phyloP scores from a whole-genome alignment of 2,888 invertebrate species.

The Agonopterix arenella region DNA sequence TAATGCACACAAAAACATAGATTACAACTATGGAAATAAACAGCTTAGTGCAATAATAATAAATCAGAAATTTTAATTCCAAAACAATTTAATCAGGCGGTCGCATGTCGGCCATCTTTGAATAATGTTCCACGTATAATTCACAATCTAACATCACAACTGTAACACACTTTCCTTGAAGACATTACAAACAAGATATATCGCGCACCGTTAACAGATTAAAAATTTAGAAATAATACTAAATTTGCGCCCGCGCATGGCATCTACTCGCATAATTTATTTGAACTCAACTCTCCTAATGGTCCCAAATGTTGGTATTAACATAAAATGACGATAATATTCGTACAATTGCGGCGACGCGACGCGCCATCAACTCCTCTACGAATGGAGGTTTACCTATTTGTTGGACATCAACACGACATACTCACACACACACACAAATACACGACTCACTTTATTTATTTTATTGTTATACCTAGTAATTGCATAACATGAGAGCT shows the following conservation, averaged over 20 bases:
- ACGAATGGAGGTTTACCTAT: slow-evolving; percentile 38
- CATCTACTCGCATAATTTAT: slow-evolving; percentile 25
- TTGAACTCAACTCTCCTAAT: slow-evolving; percentile 23
- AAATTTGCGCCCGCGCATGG: slow-evolving; percentile 55
- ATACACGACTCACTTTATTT: background rate
- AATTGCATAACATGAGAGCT: background rate
- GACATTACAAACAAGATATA: slow-evolving; percentile 25
- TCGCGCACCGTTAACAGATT: slow-evolving; percentile 38
- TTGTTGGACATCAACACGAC: slow-evolving; percentile 2
- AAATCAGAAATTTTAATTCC: slow-evolving; percentile 1
- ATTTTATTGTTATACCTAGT: background rate
- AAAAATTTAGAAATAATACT: slow-evolving; percentile 36
- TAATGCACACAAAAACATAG: slow-evolving; percentile 1
- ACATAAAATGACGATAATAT: slow-evolving; percentile 64
- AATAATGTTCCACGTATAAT: too few relatives aligned
- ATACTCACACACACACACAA: too few relatives aligned
- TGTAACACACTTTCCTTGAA: slow-evolving; percentile 12
- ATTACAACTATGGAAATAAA: slow-evolving; percentile 1
- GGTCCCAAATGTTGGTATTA: slow-evolving; percentile 44
- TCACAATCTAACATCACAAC: background rate
- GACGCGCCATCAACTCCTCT: slow-evolving; percentile 40
- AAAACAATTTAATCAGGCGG: slow-evolving; percentile 2
- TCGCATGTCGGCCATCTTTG: background rate
- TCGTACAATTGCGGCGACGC: slow-evolving; percentile 52
- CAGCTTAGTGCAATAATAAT: slow-evolving; percentile 1